These are phyloP conservation scores for Decapterus maruadsi DNA, from an alignment of 2,797 vertebrate genomes.

Conservation along the genomic window DNA sequence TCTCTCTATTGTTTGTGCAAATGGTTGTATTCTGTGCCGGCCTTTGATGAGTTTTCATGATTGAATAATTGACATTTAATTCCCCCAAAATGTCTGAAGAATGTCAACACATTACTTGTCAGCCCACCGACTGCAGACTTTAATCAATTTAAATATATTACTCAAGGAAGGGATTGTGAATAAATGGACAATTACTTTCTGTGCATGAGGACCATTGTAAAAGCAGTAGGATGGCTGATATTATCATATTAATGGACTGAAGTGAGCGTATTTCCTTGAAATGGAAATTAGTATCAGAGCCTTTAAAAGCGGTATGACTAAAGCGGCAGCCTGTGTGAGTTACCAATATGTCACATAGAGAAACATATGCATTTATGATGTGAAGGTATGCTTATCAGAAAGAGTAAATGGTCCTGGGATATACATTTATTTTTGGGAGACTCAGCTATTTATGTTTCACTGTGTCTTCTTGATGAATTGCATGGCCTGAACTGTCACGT, in stretches of 20 bases:
- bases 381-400: neutral
- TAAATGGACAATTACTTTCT: constrained; percentile 63
- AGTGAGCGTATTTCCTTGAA: constrained; percentile 52
- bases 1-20: constrained; percentile 61
- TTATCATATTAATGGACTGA: constrained; percentile 69
- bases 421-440: constrained; percentile 15
- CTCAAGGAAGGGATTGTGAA: constrained; percentile 54
- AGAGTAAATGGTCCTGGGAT: constrained; percentile 6
- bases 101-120: constrained; percentile 55
- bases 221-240: constrained; percentile 47
- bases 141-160: constrained; percentile 70
- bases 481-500: constrained; percentile 43
- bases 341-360: constrained; percentile 19
- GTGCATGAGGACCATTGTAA: constrained; percentile 49
- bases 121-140: constrained; percentile 51
- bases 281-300: constrained; percentile 45
- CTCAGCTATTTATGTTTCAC: constrained; percentile 41
- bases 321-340: constrained; percentile 39
- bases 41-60: constrained; percentile 69
- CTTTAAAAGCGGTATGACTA: constrained; percentile 27
- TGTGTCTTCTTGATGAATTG: constrained; percentile 47
- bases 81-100: constrained; percentile 31
- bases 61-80: constrained; percentile 68
- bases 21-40: constrained; percentile 58
- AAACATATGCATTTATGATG: constrained; percentile 20